Evolutionary conservation across 2,888 invertebrate genomes (phyloP), one percentile per base, ranked within the genome.

Genomic region (Caenorhabditis panamensis): DNA sequence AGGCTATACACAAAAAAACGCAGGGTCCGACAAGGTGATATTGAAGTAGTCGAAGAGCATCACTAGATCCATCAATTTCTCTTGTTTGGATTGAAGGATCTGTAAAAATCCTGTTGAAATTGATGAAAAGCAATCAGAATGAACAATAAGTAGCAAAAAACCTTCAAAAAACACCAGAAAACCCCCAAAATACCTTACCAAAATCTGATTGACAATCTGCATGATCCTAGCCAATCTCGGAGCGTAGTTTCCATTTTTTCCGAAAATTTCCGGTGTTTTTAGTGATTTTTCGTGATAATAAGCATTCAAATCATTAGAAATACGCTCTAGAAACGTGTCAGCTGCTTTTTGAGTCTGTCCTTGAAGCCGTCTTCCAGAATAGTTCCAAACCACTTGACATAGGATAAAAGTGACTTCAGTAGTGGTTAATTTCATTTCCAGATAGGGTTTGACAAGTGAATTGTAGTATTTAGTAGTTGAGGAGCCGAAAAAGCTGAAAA

Each of bases 271-370:
- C 28, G 9, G n/a, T n/a, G n/a, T n/a, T 18, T n/a, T 49, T 47
- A 9, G 20, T 37, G n/a, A 28, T 31, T 54, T 18, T 59, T 18
- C 22, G n/a, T 18, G 26, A 49, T 76, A 76, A 47, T 54, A 68
- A 24, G 49, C 49, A 56, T 76, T 49, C 20, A 76, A 41, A 63
- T 68, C 54, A 36, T 76, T 37, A 2, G 66, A 68, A 26, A 76
- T 67, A 16, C 28, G n/a, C 28, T 68, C 76, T 16, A 61, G 36
- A 63, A 75, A 66, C 18, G 1, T 13, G 9, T 75, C 75, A 8
- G 53, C 75, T 3, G 75, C 75, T 22, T 49, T 36, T 20, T 41
- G 18, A 0, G 68, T 76, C 37, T 76, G 76, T 24, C 76, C 76
- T 9, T 63, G 68, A 1, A 76, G 62, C 5, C 56, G n/a, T 18